A percentile compares a stretch with the other conserved stretches of the same genome.
Evolutionary conservation across 2,888 invertebrate species (phyloP).

Genomic region (Phalera bucephala): DNA sequence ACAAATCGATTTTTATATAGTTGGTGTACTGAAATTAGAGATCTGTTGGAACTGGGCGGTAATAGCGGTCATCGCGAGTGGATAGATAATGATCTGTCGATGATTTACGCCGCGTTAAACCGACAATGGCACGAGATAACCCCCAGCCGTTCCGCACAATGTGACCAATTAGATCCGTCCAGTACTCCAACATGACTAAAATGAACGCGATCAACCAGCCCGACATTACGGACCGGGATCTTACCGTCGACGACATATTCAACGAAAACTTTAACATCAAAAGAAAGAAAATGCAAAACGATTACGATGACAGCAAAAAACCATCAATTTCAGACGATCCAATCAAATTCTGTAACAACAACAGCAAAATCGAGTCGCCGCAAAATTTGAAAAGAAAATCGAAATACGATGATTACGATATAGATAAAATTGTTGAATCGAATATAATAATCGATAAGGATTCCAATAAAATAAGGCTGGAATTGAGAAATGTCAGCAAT

Average conservation of each 20-base stretch:
- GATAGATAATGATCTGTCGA: constrained; percentile 77
- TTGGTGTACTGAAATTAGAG: constrained; percentile 39
- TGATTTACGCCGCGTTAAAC: constrained; percentile 78
- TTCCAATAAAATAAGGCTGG: constrained; percentile 58
- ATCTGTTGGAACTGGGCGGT: constrained; percentile 47
- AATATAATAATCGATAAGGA: constrained; percentile 63
- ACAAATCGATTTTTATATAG: constrained; percentile 52
- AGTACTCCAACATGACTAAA: constrained; percentile 65
- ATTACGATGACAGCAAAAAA: constrained; percentile 34
- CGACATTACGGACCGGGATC: constrained; percentile 57
- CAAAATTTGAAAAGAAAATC: constrained; percentile 53
- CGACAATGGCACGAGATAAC: constrained; percentile 72
- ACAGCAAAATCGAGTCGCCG: constrained; percentile 37
- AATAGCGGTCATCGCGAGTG: constrained; percentile 63
- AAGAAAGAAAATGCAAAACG: constrained; percentile 51
- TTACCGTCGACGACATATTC: constrained; percentile 64
- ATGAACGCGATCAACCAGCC: constrained; percentile 62
- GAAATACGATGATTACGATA: constrained; percentile 45
- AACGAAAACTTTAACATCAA: constrained; percentile 54
- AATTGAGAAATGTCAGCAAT: constrained; percentile 44
- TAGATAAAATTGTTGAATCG: constrained; percentile 55
- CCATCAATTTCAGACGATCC: constrained; percentile 12
- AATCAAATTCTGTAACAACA: constrained; percentile 46
- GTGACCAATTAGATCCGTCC: constrained; percentile 69
- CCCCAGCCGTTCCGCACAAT: constrained; percentile 60